Conservation (phyloP, 2,888 invertebrate genomes). For the Sabatieria punctata region DNA sequence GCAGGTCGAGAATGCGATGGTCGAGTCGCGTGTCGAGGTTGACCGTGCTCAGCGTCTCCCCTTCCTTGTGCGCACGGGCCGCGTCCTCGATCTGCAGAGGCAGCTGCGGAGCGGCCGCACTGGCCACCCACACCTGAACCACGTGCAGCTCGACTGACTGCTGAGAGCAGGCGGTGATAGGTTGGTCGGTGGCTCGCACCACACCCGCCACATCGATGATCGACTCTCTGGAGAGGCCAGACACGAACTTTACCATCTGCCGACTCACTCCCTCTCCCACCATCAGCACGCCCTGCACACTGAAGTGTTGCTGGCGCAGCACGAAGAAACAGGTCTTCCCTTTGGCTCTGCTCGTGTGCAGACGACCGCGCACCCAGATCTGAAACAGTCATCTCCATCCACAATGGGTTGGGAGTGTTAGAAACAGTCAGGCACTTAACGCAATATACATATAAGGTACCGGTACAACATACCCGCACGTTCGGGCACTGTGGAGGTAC, state of each 20-base stretch:
- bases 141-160: slow-evolving; percentile 59
- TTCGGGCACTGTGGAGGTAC: too few relatives aligned
- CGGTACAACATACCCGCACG: too few relatives aligned
- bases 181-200: slow-evolving; percentile 52
- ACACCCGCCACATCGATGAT: slow-evolving; percentile 74
- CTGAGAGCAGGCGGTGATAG: slow-evolving; percentile 72
- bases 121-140: slow-evolving; percentile 37
- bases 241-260: slow-evolving; percentile 88
- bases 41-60: slow-evolving; percentile 46
- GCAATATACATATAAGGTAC: too few relatives aligned
- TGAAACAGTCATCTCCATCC: too few relatives aligned
- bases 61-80: slow-evolving; percentile 47
- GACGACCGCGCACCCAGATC: slow-evolving; percentile 61
- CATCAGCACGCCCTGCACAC: slow-evolving; percentile 63
- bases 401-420: too few relatives aligned
- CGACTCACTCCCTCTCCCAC: slow-evolving; percentile 65
- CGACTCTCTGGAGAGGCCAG: slow-evolving; percentile 82
- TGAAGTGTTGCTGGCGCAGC: slow-evolving; percentile 70
- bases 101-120: slow-evolving; percentile 57
- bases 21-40: slow-evolving; percentile 93
- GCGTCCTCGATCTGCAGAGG: slow-evolving; percentile 95
- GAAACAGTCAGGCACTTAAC: too few relatives aligned
- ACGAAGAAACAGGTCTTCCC: slow-evolving; percentile 96
- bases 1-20: slow-evolving; percentile 71
- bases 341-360: slow-evolving; percentile 79